Base-by-base conservation (phyloP, 2,797 vertebrate species). In the Halcyon leucocephala region DNA sequence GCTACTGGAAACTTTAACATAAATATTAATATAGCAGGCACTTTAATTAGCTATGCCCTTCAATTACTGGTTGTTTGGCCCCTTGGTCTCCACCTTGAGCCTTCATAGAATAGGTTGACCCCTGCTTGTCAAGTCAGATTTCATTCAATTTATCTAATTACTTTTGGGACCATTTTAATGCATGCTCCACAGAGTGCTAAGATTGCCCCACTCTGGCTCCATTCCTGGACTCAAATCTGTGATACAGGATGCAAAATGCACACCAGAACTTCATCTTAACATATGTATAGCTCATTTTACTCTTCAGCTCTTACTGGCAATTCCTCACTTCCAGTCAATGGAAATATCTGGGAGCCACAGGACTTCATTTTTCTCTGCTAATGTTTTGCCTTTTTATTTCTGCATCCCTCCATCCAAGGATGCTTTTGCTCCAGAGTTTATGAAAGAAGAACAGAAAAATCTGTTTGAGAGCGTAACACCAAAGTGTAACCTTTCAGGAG, bases 1-100 rank as follows among this genome's bases (percentile, higher is more conserved):
- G 66, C 89, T 94, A 85, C 79, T 91, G 86, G 90, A 95, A 96
- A 91, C 90, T 93, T 97, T 90, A 92, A 84, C 90, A 97, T 97
- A 96, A 96, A 97, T 97, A 97, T 93, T 96, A 97, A 97, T 95
- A 94, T 64, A 86, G 48, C 77, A 89, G 92, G 69, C 70, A 83
- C 87, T 97, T 97, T 97, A 97, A 97, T 97, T 97, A 97, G 93
- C 95, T 96, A 42, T 91, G 78, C 91, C 92, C 77, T 96, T 96
- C 91, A 91, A 67, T 96, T 89, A 92, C 91, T 89, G 65, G 79
- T 89, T 96, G 73, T 94, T 97, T 97, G 80, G 87, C 95, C 94
- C 61, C 71, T 96, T 94, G 86, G 86, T 83, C 84, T 97, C 80
- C 60, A 77, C 93, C 93, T 94, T 97, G 90, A 96, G 93, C 95